Base-by-base conservation (phyloP, 2,797 vertebrate species). In the Mormyrops attenuatus region DNA sequence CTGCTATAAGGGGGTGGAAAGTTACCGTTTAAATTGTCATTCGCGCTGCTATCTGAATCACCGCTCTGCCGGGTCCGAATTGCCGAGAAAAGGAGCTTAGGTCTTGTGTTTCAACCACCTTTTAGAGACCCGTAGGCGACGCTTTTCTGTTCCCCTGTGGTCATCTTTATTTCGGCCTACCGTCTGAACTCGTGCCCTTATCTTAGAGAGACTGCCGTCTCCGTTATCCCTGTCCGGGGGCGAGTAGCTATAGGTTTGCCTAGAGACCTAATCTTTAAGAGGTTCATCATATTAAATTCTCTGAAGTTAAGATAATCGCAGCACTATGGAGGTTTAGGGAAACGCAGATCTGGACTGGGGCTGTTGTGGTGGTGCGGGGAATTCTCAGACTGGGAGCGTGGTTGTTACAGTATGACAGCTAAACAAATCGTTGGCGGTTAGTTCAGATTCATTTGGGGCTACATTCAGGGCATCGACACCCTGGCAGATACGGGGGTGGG, bases 11-110 rank as follows among this genome's bases (percentile, higher is more conserved):
- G n/a, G 20, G 9, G 34, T 34, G 82, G 82, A 89, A 86, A 89
- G 85, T 89, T 77, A 20, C 60, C 87, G 26, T 88, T 84, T 88
- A 80, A 89, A 82, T 52, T 22, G 89, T 30, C 89, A 88, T 86
- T 47, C 11, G 57, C 60, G 69, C 44, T 69, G 44, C 80, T 86
- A 6, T 82, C 41, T 60, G 88, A 69, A 60, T 44, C 63, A n/a
- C 77, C 34, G 84, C 49, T 53, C 53, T 34, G 50, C 26, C 26
- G 6, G 50, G 22, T 34, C 50, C 13, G 22, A 55, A 53, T 52
- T 55, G 4, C 26, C 15, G 6, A 30, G 38, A 49, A 41, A 47
- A 41, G 41, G 15, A 82, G 34, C 34, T 82, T 82, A 47, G 77
- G n/a, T n/a, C 17, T 84, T 20, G 6, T 84, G 38, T 49, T 84